A percentile compares a stretch with the other conserved stretches of the same genome.
phyloP scores from a whole-genome alignment of 2,113 vertebrate genomes.

The Mesocricetus auratus region DNA sequence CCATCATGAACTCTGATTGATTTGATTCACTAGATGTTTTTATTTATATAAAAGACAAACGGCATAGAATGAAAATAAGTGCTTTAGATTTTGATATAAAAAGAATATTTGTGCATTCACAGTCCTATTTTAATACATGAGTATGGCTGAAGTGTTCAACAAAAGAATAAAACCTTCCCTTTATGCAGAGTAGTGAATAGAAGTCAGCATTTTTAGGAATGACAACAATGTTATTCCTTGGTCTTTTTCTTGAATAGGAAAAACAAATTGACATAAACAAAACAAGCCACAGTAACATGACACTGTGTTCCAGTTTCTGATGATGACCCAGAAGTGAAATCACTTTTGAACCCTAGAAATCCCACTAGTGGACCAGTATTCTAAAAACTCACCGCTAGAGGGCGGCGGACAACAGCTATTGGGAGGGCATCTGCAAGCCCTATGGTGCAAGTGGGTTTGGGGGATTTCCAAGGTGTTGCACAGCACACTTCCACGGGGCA shows the following conservation, averaged over 20 bases:
- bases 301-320: slow-evolving; percentile 66
- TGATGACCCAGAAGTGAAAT: slow-evolving; percentile 32
- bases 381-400: slow-evolving; percentile 72
- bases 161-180: slow-evolving; percentile 84
- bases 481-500: neutral
- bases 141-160: slow-evolving; percentile 84
- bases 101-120: slow-evolving; percentile 85
- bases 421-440: neutral
- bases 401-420: slow-evolving; percentile 71
- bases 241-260: slow-evolving; percentile 58
- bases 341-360: slow-evolving; percentile 43
- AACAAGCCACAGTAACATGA: slow-evolving; percentile 24
- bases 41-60: slow-evolving; percentile 83
- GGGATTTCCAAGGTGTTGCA: neutral
- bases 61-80: slow-evolving; percentile 87
- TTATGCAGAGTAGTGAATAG: slow-evolving; percentile 84
- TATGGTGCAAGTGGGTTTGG: neutral
- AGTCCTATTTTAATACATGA: slow-evolving; percentile 88
- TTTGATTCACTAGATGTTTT: slow-evolving; percentile 86
- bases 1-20: slow-evolving; percentile 83
- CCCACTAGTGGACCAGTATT: slow-evolving; percentile 40
- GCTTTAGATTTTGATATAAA: slow-evolving; percentile 85
- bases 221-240: slow-evolving; percentile 73
- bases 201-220: slow-evolving; percentile 85
- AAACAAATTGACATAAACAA: slow-evolving; percentile 48